Evolutionary conservation across 2,888 invertebrate genomes (phyloP), one percentile per base, ranked within the genome.

Genomic region (Parthenolecanium corni): DNA sequence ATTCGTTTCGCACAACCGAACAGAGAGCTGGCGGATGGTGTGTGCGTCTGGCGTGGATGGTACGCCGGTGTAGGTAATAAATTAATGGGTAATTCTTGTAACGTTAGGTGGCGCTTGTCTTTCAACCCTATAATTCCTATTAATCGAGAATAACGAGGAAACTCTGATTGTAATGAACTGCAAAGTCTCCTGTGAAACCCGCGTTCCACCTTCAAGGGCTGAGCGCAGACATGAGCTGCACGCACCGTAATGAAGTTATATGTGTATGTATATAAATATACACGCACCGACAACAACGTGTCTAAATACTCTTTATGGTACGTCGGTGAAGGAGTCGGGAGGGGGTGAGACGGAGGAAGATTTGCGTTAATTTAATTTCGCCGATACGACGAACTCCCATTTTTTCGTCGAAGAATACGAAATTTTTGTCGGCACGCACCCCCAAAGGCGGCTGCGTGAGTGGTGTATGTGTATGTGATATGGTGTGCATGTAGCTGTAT

Each of bases 61-160:
- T 31, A 9, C 31, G 31, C 31, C 5, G 4, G 31, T 31, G 47
- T 21, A 20, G 46, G 49, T 61, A 61, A 61, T 61, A 61, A 61
- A 61, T 61, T 61, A 61, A 61, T 61, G 61, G 61, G 61, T 61
- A 61, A 61, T 61, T 61, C 61, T 61, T 61, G 61, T 61, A 61
- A 49, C 61, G 61, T 61, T 61, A 61, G 61, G 61, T 61, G 20
- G 61, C 38, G 61, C 49, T 61, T 61, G 61, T 61, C 61, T 61
- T 51, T 61, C 61, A 47, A 61, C 61, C 31, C 61, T 61, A 40
- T 61, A 61, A 61, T 61, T 49, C 61, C 51, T 49, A 61, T 61
- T 61, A 61, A 61, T 61, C 61, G 61, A 61, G 57, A 49, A 49
- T 47, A 61, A 47, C 61, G 51, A 61, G 49, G 31, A 51, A 61